Base-by-base conservation (phyloP, 2,888 invertebrate species). In the Plebejus anna region DNA sequence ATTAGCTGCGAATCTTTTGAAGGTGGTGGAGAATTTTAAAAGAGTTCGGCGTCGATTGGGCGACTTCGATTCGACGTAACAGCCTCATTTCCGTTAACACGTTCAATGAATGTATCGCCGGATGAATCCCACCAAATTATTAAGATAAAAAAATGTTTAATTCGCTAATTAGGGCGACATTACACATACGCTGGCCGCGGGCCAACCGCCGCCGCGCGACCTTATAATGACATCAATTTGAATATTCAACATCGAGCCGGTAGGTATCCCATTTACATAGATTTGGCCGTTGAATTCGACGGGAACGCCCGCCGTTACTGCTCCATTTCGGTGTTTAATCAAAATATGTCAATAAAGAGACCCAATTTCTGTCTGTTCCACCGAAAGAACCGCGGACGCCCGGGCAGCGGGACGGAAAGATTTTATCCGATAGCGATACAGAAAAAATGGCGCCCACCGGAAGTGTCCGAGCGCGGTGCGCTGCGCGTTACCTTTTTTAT, bases 361-460 rank as follows among this genome's bases (percentile, higher is more conserved):
- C 38, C 76, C 36, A 47, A 73, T 16, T 73, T 73, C 32, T 55
- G 70, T 2, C 47, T 13, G 47, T 73, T 73, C 32, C 73, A 73
- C 51, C 73, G 87, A 87, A 89, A 90, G 87, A 89, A 89, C 88
- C 88, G 86, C 89, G 88, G 88, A 87, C 88, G 91, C 90, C 87
- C 86, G 91, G 84, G 92, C 93, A 92, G 91, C 92, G 92, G 92
- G 90, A 89, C 90, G 92, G 93, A 94, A 94, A 94, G 94, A 94
- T 94, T 94, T 93, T 94, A 94, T 94, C 94, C 92, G 93, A 91
- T 93, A 90, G 92, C 93, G 92, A 93, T 94, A 94, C 92, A 94
- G 93, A 93, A 94, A 94, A 93, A 94, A 94, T 93, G 92, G 94
- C 92, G 94, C 90, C 93, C 93, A 94, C 94, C 94, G 94, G 94